Evolutionary conservation across 2,888 invertebrate genomes (phyloP), one percentile per base, ranked within the genome.

Genomic region (Neoscelio sp.): DNA sequence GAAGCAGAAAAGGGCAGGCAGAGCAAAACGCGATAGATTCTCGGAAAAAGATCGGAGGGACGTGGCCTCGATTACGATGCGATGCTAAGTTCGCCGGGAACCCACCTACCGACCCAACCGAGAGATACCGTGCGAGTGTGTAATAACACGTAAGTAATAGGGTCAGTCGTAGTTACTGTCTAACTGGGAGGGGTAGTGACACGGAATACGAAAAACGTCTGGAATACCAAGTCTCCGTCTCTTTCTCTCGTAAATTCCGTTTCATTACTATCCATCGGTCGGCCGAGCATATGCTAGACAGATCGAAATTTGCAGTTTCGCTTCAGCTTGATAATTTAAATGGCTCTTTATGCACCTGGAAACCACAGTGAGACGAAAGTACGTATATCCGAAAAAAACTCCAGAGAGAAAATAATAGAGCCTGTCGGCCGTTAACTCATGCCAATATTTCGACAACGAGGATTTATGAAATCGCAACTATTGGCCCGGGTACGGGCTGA

Each of bases 271-370:
- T 82, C 75, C 26, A 10, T 40, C n/a, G n/a, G n/a, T n/a, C n/a
- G n/a, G n/a, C n/a, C n/a, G n/a, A 17, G 17, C 28, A 15, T 42
- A 64, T 71, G 17, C 38, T 58, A 75, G 58, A 75, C 70, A 50
- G 50, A 46, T 40, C 70, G 18, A 85, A 85, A 86, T 85, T 84
- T 83, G 81, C 83, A 80, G 83, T 84, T 85, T 78, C 80, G 38
- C 44, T 1, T 8, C 82, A 77, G 58, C n/a, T n/a, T n/a, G 62
- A 68, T 82, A 85, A 86, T 86, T 86, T 84, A 77, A 83, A 84
- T 58, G 46, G n/a, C n/a, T n/a, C n/a, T n/a, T n/a, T n/a, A n/a
- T n/a, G n/a, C 68, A 70, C 46, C 68, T 70, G 56, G 50, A 68
- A 68, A 68, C 46, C 67, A 68, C 20, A 23, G 17, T 26, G 6